These are phyloP conservation scores for Blastomussa wellsi DNA, from an alignment of 92 coral and sea anemone genomes.

Conservation along the genomic window DNA sequence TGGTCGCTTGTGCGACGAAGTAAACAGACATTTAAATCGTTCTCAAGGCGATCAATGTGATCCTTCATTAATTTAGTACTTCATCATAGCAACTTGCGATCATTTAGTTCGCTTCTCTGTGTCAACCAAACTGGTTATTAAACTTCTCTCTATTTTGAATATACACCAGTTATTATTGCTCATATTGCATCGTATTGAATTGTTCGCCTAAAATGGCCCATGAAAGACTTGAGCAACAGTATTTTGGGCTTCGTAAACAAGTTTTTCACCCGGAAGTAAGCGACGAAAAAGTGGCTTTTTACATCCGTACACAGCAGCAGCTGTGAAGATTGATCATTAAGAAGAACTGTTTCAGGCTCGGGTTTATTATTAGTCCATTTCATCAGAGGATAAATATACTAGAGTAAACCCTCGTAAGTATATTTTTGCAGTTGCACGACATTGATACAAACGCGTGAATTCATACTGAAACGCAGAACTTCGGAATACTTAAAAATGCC, in stretches of 20 bases:
- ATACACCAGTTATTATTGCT: not conserved
- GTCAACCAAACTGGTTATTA: not conserved
- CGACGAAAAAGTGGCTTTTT: not conserved
- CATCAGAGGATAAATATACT: not conserved
- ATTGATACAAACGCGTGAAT: no score
- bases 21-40: not conserved
- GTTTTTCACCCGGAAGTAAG: conserved; percentile 42
- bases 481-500: no score
- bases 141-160: not conserved
- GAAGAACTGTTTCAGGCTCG: not conserved
- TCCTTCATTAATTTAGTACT: not conserved
- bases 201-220: not conserved
- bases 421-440: no score
- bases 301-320: not conserved
- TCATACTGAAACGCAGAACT: no score
- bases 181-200: not conserved
- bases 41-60: not conserved
- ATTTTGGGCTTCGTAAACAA: not conserved
- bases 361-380: not conserved
- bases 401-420: no score
- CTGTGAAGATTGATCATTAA: not conserved
- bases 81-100: not conserved
- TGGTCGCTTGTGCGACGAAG: not conserved
- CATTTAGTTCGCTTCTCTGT: not conserved
- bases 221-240: not conserved